Evolutionary conservation across 2,888 invertebrate species (phyloP).

Genomic region (Metacarcinus magister): DNA sequence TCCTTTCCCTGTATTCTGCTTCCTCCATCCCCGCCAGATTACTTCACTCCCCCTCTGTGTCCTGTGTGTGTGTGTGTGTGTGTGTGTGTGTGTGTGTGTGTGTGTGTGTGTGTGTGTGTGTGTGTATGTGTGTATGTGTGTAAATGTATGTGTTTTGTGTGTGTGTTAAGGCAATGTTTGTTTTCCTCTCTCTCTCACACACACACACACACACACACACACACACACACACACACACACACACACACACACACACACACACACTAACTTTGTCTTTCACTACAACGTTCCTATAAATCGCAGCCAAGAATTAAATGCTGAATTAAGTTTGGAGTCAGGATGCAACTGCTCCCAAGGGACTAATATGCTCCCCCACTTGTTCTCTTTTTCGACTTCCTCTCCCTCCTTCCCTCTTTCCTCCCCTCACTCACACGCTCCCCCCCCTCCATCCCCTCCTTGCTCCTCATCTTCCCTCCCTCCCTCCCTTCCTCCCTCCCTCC

Average conservation of each 20-base stretch:
- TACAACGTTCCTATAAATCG: neutral
- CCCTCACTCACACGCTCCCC: neutral
- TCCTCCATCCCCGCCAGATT: slow-evolving; percentile 1
- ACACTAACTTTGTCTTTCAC: neutral
- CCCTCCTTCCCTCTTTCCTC: neutral
- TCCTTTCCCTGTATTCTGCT: neutral
- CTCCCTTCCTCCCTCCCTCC: too few species aligned
- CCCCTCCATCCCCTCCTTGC: neutral
- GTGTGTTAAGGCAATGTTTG: neutral
- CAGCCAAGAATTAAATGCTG: slow-evolving; percentile 12
- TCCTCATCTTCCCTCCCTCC: neutral
- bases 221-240: slow-evolving; percentile 10
- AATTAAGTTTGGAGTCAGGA: neutral
- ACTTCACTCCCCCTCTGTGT: slow-evolving; percentile 4
- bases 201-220: slow-evolving; percentile 2
- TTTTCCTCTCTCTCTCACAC: neutral
- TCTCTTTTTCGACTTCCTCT: neutral
- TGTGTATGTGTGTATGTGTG: neutral
- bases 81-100: slow-evolving; percentile 26
- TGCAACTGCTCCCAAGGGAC: neutral
- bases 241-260: slow-evolving; percentile 26
- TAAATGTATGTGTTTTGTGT: neutral
- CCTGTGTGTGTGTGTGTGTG: slow-evolving; percentile 14
- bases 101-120: neutral
- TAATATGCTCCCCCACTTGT: neutral